These are phyloP conservation scores for Stegodyphus mimosarum DNA, from an alignment of 1,140 invertebrate species.

Conservation along the genomic window DNA sequence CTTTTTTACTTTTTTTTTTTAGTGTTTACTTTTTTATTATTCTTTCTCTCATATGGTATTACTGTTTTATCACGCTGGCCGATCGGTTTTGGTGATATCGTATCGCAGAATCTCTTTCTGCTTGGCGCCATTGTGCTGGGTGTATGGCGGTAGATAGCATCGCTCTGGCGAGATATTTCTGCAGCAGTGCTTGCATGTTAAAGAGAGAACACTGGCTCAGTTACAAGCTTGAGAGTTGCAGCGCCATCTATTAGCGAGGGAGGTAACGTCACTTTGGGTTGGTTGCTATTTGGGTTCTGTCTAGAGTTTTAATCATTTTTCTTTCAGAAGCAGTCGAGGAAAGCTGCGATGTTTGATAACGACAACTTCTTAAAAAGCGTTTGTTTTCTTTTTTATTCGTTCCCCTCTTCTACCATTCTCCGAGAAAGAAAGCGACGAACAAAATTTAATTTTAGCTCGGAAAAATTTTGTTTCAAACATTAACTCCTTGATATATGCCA, in stretches of 20 bases:
- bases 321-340: no score
- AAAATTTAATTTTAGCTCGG: no score
- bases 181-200: background rate
- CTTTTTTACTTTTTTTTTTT: slow-evolving; percentile 24
- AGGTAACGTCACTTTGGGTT: background rate
- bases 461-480: no score
- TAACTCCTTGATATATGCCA: no score
- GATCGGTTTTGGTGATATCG: slow-evolving; percentile 55
- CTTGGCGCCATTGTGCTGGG: slow-evolving; percentile 56
- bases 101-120: slow-evolving; percentile 53
- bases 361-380: no score
- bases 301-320: background rate
- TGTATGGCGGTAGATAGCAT: slow-evolving; percentile 44
- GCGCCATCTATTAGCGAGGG: slow-evolving; percentile 17
- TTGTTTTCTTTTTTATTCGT: no score
- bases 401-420: no score
- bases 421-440: no score
- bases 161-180: slow-evolving; percentile 54
- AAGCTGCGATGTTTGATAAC: no score
- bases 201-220: background rate
- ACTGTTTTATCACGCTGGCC: slow-evolving; percentile 43
- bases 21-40: slow-evolving; percentile 24
- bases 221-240: background rate
- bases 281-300: background rate
- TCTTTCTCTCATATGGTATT: slow-evolving; percentile 50